Base-by-base conservation (phyloP, 1,140 invertebrate genomes). In the Cyclargus thomasi region DNA sequence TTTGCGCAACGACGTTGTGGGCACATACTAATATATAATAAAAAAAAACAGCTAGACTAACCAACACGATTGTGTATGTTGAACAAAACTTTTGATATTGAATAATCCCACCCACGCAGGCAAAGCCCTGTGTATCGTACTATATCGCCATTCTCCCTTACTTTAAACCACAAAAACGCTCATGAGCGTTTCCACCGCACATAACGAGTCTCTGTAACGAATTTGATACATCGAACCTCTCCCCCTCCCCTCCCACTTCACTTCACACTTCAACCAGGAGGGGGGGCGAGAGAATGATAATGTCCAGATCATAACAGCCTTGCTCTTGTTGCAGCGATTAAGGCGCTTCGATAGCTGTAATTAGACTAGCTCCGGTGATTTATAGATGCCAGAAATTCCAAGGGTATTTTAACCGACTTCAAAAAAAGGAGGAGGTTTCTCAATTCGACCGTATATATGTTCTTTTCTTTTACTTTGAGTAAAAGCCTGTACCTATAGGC, bases 171-270 rank as follows among this genome's bases (percentile, higher is more conserved):
- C 62, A 70, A 77, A 81, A 78, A 55, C 55, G 72, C 67, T 67
- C 67, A 70, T 64, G 70, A 75, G 73, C 79, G 82, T 83, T 85
- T 83, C 74, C 73, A 64, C 17, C 70, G 64, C 57, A 63, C 71
- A 64, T 69, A 80, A 82, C 73, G 73, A 81, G 72, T 62, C 68
- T 66, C 74, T 81, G 80, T 82, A 80, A 79, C 78, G 79, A 83
- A 82, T 81, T 78, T 78, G 77, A 83, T 79, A 73, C 74, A 82
- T 79, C 17, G 69, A 68, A 72, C 59, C 67, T 71, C 67, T 73
- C 70, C 74, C 69, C 72, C 68, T 72, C 70, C 76, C 36, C 64
- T 57, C 69, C 72, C 68, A 71, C 70, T 75, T 22, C 64, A 53
- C 63, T 74, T 74, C 79, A 75, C 79, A 76, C 64, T 65, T 20